Evolutionary conservation across 2,113 vertebrate species (phyloP).

Genomic region (Thryonomys swinderianus): DNA sequence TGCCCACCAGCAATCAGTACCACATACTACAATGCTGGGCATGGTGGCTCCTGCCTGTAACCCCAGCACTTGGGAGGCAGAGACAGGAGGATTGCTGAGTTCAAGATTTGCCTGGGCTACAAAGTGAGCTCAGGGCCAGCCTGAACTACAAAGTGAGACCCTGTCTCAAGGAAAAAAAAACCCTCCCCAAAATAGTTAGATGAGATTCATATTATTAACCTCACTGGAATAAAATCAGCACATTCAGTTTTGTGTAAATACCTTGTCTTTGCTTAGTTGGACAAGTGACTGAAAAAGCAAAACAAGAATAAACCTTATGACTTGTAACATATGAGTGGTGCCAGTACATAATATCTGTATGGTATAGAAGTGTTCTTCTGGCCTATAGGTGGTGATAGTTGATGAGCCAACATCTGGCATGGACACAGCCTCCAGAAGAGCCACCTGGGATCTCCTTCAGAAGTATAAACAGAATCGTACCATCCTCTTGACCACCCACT

Average conservation of each 20-base stretch:
- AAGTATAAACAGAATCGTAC: conserved; percentile 92
- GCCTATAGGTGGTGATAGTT: conserved; percentile 94
- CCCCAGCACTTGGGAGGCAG: background rate
- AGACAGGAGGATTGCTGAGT: background rate
- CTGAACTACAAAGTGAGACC: background rate
- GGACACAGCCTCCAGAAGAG: conserved; percentile 94
- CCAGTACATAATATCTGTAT: conserved; percentile 51
- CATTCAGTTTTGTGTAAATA: background rate
- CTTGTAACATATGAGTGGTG: background rate
- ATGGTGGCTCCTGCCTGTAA: background rate
- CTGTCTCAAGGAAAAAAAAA: too few species aligned
- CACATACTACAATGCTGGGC: too few species aligned
- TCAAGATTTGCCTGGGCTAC: background rate
- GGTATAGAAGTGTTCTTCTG: background rate
- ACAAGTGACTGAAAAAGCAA: conserved; percentile 11
- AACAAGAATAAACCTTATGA: background rate
- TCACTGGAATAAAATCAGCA: background rate
- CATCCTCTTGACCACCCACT: conserved; percentile 96
- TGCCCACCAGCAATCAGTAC: too few species aligned
- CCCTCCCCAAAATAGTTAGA: background rate
- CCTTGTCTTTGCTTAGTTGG: background rate
- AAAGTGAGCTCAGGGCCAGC: too few species aligned
- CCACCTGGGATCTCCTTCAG: conserved; percentile 95
- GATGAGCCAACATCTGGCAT: conserved; percentile 97
- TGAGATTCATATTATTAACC: background rate